A percentile compares a stretch with the other conserved stretches of the same genome.
phyloP scores from a whole-genome alignment of 2,888 invertebrate species.

The Acrobasis consociella region DNA sequence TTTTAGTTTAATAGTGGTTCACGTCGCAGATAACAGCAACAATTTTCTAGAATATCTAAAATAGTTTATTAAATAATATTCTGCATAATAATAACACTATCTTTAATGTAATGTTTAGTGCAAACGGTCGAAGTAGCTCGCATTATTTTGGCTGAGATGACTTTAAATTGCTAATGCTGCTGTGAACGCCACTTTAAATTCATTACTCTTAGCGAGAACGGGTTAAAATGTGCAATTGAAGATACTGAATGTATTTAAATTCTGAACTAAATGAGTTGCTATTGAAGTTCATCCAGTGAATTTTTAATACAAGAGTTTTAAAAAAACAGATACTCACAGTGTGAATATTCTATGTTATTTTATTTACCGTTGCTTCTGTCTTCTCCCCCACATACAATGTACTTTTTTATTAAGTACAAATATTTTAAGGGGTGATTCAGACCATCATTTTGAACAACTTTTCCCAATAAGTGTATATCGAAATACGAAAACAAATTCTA shows the following conservation, averaged over 20 bases:
- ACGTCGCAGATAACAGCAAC: background rate
- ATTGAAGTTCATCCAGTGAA: background rate
- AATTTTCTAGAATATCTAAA: background rate
- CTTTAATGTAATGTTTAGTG: background rate
- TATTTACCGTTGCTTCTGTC: too few relatives aligned
- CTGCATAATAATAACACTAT: background rate
- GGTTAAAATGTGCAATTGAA: background rate
- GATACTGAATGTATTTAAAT: background rate
- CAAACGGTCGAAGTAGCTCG: conserved; percentile 1
- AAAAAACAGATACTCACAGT: too few relatives aligned
- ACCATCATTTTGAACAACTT: too few relatives aligned
- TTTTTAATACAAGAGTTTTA: background rate
- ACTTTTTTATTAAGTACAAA: too few relatives aligned
- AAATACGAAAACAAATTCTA: too few relatives aligned
- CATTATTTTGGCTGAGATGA: conserved; percentile 1
- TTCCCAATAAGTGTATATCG: too few relatives aligned
- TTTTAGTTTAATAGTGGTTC: too few relatives aligned
- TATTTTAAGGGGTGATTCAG: too few relatives aligned
- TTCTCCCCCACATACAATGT: too few relatives aligned
- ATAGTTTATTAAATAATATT: background rate
- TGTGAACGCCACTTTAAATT: conserved; percentile 9
- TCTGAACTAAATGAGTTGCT: background rate
- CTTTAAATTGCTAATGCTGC: conserved; percentile 3
- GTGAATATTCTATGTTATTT: too few relatives aligned
- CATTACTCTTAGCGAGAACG: background rate